These are phyloP conservation scores for Alentia gelatinosa DNA, from an alignment of 2,888 invertebrate species.

Conservation along the genomic window DNA sequence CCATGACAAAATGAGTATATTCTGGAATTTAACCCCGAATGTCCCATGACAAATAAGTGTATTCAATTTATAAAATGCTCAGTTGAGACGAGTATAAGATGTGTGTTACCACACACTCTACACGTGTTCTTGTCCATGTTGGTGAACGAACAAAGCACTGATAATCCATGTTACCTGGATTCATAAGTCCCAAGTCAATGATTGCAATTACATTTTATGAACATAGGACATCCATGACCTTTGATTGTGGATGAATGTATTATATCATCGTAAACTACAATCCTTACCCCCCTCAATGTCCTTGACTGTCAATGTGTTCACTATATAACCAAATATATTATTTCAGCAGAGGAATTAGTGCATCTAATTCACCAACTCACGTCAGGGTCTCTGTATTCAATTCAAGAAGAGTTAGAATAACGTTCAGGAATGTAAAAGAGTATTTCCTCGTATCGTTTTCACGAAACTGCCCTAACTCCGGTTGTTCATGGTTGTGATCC, in stretches of 20 bases:
- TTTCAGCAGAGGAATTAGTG: too few species aligned
- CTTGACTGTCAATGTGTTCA: too few species aligned
- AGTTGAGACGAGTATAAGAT: neutral
- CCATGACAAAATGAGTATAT: neutral
- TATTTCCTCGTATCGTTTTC: neutral
- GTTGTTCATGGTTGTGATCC: neutral
- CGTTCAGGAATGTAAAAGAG: neutral
- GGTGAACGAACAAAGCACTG: neutral
- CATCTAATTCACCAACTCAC: too few species aligned
- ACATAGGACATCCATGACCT: neutral
- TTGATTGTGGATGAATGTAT: neutral
- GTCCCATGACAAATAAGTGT: neutral
- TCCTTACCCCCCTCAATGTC: neutral
- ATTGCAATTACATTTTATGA: neutral
- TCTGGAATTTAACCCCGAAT: neutral
- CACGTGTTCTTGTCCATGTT: neutral
- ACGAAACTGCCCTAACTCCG: neutral
- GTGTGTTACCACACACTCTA: neutral
- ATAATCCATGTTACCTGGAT: neutral
- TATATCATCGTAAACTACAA: neutral
- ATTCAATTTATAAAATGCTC: neutral
- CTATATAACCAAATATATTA: too few species aligned
- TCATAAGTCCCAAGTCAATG: neutral
- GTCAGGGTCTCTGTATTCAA: too few species aligned
- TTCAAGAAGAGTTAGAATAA: too few species aligned